Base-by-base conservation (phyloP, 2,797 vertebrate genomes). In the Pangasius sanitwongsei region DNA sequence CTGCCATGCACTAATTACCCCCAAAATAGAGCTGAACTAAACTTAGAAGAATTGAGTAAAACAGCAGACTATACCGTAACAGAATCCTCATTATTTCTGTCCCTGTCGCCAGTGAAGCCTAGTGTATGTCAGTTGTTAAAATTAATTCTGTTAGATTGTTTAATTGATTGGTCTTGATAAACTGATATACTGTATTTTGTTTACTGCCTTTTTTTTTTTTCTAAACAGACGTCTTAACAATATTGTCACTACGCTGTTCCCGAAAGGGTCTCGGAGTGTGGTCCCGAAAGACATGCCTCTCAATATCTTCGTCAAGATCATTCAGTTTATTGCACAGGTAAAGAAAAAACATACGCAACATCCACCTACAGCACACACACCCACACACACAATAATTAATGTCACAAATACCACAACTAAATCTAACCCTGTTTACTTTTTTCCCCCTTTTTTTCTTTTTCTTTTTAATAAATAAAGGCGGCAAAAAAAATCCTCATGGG, bases 281-380 rank as follows among this genome's bases (percentile, higher is more conserved):
- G 97, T 99, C 31, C 99, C 99, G 85, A 97, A 98, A 93, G 99
- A 99, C 93, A 99, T 99, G 98, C 99, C 99, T 61, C 96, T 99
- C 23, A 99, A 99, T 92, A 99, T 99, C 92, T 99, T 99, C 89
- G 98, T 99, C 94, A 99, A 99, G 94, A 99, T 99, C 89, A 99
- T 99, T 94, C 98, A 99, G 95, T 99, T 99, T 94, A 99, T 99
- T 92, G 98, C 99, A 89, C 99, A 99, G 98, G 99, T 97, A 80
- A 59, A 70, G 2, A 63, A 28, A 63, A 28, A 6, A 1, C 31
- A 31, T 4, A 20, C 16, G 9, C 53, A 81, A 23, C 55, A 37
- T 31, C 9, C 9, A 5, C 16, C 59, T 8, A 11, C 78, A 16
- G 1, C 48, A n/a, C 75, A 75, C 41, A 44, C 31, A 48, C 41